Evolutionary conservation across 1,140 invertebrate species (phyloP), one percentile per base, ranked within the genome.

Genomic region (Cotesia typhae): DNA sequence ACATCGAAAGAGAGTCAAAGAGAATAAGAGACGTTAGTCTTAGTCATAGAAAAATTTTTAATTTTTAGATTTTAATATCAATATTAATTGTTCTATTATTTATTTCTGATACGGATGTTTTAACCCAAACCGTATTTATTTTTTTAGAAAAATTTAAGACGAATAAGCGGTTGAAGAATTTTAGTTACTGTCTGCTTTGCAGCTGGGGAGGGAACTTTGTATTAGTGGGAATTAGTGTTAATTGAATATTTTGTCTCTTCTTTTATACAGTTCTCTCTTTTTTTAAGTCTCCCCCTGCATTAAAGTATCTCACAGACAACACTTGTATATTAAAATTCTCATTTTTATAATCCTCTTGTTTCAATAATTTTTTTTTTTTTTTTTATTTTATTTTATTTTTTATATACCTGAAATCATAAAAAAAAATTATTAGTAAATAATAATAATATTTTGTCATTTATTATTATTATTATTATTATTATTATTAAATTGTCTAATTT

Each of bases 221-320:
- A 86, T 85, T 85, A 85, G 81, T 76, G 77, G 76, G 81, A 85
- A 86, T 86, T 86, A 85, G 74, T 81, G 81, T 85, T 85, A 86
- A 85, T 85, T 85, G 81, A 71, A 79, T 28, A 77, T 77, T 78
- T 77, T 81, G 78, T 69, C 67, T 41, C 74, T 35, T 47, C 14
- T 63, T 10, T 51, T 47, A 47, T 47, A 47, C 10, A 7, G 53
- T 51, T 12, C 51, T 47, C 63, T 63, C 52, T 67, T 59, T 57
- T 61, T 70, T 12, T 61, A 5, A 51, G 61, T 51, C 66, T 66
- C 65, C 10, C 55, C 35, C 51, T 47, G 10, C 41, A 10, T 47
- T 7, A 47, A 47, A 7, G 28, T 47, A n/a, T 64, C 53, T 47
- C 41, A 47, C 64, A 61, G 20, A 61, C 20, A 12, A 28, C 17